Conservation (phyloP, 37 sponge, comb jelly and placozoan genomes). For the Spongilla lacustris region DNA sequence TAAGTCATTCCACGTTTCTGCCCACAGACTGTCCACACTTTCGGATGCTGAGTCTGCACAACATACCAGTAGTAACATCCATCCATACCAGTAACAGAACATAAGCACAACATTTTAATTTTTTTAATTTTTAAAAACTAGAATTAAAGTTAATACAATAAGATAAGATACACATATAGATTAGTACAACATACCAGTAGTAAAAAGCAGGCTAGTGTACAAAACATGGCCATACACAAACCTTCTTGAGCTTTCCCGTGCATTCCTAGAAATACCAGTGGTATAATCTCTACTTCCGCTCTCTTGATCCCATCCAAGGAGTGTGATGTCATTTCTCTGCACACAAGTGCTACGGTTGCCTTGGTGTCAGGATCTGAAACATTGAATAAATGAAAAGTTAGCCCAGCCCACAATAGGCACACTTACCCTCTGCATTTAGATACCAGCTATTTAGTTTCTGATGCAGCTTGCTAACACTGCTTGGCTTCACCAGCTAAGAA, state of each 20-base stretch:
- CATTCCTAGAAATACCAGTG: slow-evolving; percentile 86
- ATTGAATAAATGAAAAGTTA: neutral
- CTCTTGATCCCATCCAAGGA: slow-evolving; percentile 45
- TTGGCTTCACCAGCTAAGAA: slow-evolving; percentile 64
- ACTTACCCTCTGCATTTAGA: slow-evolving; percentile 67
- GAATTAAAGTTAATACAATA: too few relatives aligned
- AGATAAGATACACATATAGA: too few relatives aligned
- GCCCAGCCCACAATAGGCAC: neutral
- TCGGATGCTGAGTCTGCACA: slow-evolving; percentile 26
- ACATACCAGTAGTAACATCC: neutral
- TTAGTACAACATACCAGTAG: neutral
- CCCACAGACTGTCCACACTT: slow-evolving; percentile 40
- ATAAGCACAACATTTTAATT: too few relatives aligned
- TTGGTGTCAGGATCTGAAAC: slow-evolving; percentile 15
- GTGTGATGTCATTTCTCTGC: slow-evolving; percentile 44
- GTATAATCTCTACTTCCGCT: slow-evolving; percentile 35
- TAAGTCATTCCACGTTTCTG: slow-evolving; percentile 69
- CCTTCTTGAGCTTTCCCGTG: slow-evolving; percentile 47
- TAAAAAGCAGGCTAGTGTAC: too few relatives aligned
- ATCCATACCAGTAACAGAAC: too few relatives aligned
- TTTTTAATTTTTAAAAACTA: too few relatives aligned
- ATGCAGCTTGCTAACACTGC: slow-evolving; percentile 57
- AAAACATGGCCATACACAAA: too few relatives aligned
- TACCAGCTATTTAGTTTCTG: slow-evolving; percentile 62
- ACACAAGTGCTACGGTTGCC: slow-evolving; percentile 41